Evolutionary conservation across 2,113 vertebrate species (phyloP), one percentile per base, ranked within the genome.

Genomic region (Entomyzon cyanotis): DNA sequence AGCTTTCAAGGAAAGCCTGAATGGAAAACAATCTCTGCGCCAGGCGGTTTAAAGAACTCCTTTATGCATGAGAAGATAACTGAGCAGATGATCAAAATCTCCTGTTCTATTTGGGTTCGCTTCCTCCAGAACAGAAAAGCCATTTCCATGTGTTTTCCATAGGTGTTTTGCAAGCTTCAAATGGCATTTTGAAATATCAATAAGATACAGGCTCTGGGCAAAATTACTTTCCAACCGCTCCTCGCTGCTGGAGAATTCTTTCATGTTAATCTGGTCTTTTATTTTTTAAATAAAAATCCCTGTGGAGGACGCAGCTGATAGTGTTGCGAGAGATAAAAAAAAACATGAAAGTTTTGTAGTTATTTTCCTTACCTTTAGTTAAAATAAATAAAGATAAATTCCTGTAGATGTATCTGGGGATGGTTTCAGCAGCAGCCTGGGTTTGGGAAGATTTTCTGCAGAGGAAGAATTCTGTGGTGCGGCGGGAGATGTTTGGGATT

Each of bases 131-230:
- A 73, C 33, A 60, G 80, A 84, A 89, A 88, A 84, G 85, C 78
- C 83, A 39, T 70, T 87, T 81, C 89, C 25, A 42, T 8, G 2
- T 85, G 55, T 92, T 96, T 92, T 96, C 79, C 91, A 73, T 84
- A 23, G 56, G 56, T 94, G 68, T 95, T 96, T 56, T 79, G 49
- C 68, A 87, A 96, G 96, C 89, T 95, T 94, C 84, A 78, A 97
- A 87, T 96, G 96, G 87, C 94, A 97, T 97, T 98, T 98, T 60
- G 55, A 97, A 98, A 97, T 97, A 97, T 93, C 96, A 98, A 69
- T 97, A 98, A 97, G 94, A 97, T 94, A 59, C 89, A 96, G 76
- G 76, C 95, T 97, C 77, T 18, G 60, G 82, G 97, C 90, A 97
- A 96, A 94, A 96, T 95, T 88, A 90, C 92, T 96, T 97, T 96